Evolutionary conservation across 2,797 vertebrate species (phyloP).

Genomic region (Mus caroli): DNA sequence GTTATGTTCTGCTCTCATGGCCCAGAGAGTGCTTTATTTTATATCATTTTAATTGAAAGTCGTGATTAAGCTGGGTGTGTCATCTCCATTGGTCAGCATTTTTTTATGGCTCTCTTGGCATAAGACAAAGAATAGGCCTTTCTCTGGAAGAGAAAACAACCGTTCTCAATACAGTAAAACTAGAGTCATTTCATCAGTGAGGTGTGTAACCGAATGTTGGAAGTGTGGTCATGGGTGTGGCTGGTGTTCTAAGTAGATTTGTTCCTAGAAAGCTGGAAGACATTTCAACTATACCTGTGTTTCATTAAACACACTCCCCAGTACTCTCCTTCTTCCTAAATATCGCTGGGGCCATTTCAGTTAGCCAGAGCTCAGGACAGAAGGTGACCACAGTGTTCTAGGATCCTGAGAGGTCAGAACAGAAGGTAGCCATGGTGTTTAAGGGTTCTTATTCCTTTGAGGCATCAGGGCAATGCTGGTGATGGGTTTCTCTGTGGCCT

Average conservation of each 20-base stretch:
- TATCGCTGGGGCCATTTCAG: not conserved
- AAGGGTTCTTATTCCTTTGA: not conserved
- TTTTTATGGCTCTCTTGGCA: conserved; percentile 72
- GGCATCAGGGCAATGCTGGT: not conserved
- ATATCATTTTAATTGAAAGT: conserved; percentile 69
- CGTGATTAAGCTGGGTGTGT: conserved; percentile 68
- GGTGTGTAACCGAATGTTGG: conserved; percentile 32
- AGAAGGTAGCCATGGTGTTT: not conserved
- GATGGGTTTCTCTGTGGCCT: not conserved
- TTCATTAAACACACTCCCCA: not conserved
- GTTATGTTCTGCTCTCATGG: conserved; percentile 28
- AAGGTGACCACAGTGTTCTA: too few species aligned
- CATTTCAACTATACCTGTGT: not conserved
- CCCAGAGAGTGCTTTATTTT: conserved; percentile 67
- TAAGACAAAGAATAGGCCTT: conserved; percentile 64
- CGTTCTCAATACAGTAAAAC: conserved; percentile 53
- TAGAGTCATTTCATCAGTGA: conserved; percentile 48
- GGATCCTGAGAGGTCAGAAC: not conserved
- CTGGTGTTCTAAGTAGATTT: conserved; percentile 62
- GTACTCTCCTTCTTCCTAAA: not conserved
- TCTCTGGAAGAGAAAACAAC: conserved; percentile 49
- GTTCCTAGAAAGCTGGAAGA: conserved; percentile 73
- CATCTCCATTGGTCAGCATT: conserved; percentile 64
- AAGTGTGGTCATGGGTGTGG: conserved; percentile 60
- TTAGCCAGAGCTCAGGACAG: not conserved